Evolutionary conservation across 2,113 vertebrate species (phyloP).

Genomic region (Falco punctatus): DNA sequence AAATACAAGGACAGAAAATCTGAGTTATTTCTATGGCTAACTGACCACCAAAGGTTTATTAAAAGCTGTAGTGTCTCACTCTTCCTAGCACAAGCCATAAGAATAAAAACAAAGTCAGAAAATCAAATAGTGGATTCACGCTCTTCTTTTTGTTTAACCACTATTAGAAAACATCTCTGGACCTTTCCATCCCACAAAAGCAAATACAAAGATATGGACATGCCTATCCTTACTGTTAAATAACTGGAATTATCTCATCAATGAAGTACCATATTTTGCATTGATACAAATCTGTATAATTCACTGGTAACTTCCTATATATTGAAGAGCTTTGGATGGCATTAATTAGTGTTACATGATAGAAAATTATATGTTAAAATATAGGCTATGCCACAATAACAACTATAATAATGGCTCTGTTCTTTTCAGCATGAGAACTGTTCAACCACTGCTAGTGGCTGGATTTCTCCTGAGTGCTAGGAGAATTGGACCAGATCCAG

Average conservation of each 20-base stretch:
- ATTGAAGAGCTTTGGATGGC: not conserved
- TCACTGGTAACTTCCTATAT: not conserved
- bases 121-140: not conserved
- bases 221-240: not conserved
- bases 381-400: not conserved
- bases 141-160: not conserved
- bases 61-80: not conserved
- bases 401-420: not conserved
- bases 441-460: not conserved
- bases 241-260: not conserved
- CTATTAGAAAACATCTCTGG: not conserved
- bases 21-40: not conserved
- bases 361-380: not conserved
- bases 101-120: not conserved
- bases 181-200: not conserved
- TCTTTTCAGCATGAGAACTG: not conserved
- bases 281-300: not conserved
- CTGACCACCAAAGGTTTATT: not conserved
- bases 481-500: not conserved
- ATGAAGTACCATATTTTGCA: not conserved
- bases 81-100: not conserved
- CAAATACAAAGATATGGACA: not conserved
- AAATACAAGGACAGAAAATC: not conserved
- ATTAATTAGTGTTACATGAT: not conserved
- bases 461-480: not conserved